A percentile compares a stretch with the other conserved stretches of the same genome.
Evolutionary conservation across 2,888 invertebrate species (phyloP).

Genomic region (Petrolisthes cinctipes): DNA sequence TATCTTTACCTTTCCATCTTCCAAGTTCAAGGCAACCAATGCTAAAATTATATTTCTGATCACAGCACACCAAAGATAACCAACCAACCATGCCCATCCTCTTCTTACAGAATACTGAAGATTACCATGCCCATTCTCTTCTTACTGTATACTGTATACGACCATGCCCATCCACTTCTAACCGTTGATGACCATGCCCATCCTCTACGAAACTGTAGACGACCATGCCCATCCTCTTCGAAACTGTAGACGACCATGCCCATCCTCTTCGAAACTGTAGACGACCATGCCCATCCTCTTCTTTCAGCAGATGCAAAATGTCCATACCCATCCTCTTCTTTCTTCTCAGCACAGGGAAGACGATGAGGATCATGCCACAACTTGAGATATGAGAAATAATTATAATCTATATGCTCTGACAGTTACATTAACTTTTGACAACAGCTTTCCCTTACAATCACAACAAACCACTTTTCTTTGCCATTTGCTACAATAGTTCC

Average conservation of each 20-base stretch:
- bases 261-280: background rate
- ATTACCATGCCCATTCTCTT: background rate
- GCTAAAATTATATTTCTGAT: too few relatives aligned
- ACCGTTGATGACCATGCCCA: background rate
- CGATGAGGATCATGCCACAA: background rate
- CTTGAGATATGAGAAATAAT: too few relatives aligned
- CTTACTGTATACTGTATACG: background rate
- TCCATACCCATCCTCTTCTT: background rate
- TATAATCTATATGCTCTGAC: too few relatives aligned
- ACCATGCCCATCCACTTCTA: slow-evolving; percentile 5
- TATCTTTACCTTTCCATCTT: too few relatives aligned
- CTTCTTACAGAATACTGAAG: background rate
- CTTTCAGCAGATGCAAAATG: background rate
- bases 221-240: background rate
- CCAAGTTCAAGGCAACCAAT: too few relatives aligned
- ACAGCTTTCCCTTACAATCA: too few relatives aligned
- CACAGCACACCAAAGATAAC: too few relatives aligned
- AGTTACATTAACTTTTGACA: too few relatives aligned
- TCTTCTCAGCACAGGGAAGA: background rate
- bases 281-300: slow-evolving; percentile 4
- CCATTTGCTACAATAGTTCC: too few relatives aligned
- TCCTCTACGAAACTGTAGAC: background rate
- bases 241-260: background rate
- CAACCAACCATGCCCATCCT: background rate
- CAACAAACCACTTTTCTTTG: too few relatives aligned